Base-by-base conservation (phyloP, 1,140 invertebrate genomes). In the Solenopsis invicta region DNA sequence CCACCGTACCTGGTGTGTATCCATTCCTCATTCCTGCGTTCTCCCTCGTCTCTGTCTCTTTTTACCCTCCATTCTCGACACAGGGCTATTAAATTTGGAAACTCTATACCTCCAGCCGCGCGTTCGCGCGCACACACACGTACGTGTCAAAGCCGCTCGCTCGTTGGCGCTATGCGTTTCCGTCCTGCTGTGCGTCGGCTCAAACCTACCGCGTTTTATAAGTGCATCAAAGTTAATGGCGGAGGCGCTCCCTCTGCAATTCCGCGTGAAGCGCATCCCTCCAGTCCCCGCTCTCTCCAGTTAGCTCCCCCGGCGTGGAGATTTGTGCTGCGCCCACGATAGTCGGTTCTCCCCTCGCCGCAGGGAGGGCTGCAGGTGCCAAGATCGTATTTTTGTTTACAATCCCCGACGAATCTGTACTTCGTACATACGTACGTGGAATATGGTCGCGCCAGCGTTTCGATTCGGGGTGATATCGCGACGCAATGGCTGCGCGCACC, bases 41-140 rank as follows among this genome's bases (percentile, higher is more conserved):
- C 90, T 89, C 80, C 74, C 37, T 34, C 71, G 4, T 24, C 4
- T 16, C 72, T 67, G 29, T 41, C 48, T 13, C 5, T n/a, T 41
- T 41, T 41, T 41, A 41, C 41, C 41, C 41, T 41, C 41, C 41
- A 3, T 4, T 41, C n/a, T 86, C 87, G 84, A 88, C 90, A 90
- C 93, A 93, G 92, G 87, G 92, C 93, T 94, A 94, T 94, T 94
- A 94, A 94, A 94, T 94, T 94, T 94, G 92, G 94, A 93, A 94
- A 94, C 93, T 93, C 91, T 94, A 94, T 94, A 94, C 90, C 88
- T 87, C 77, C 77, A 76, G 64, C 64, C 62, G 85, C 34, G 45
- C 86, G 59, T 64, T 71, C 54, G 50, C 29, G 54, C n/a, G 21
- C 12, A 4, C 21, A 81, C 8, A 61, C 69, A 61, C 41, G n/a